Evolutionary conservation across 2,888 invertebrate species (phyloP), one percentile per base, ranked within the genome.

Genomic region (Sminthurinus aureus): DNA sequence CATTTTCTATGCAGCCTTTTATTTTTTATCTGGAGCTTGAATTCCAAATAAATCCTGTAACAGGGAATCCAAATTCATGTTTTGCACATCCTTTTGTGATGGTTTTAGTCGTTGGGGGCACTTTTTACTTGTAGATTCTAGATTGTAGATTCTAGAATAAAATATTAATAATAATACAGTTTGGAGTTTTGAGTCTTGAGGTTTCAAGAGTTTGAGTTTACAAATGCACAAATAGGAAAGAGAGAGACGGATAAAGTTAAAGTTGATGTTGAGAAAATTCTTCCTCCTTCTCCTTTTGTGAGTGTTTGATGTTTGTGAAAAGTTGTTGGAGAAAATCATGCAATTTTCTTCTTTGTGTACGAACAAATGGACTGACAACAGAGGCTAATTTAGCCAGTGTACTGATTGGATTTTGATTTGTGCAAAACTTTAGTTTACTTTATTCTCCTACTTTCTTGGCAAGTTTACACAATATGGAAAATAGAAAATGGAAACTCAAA

Each of bases 361-460:
- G 20, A 67, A 79, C 79, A 79, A 79, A 79, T 79, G 79, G 66
- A 50, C 67, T 79, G n/a, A 79, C 79, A 79, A 79, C 69, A 69
- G 79, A 69, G 38, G 79, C 79, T 79, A 79, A 79, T 79, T 79
- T 79, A 79, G 69, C 79, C 69, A 69, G 20, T 67, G 20, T 67
- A 79, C 79, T 79, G 79, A 79, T 79, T 79, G 79, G 79, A 79
- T 79, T 79, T 79, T 79, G 79, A 79, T 67, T 79, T 66, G 50
- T 69, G 50, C 69, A 50, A 79, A 79, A 79, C 67, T 79, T 69
- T 50, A 38, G 24, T 79, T 79, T 79, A 24, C 79, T 79, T 79
- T 58, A 26, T 67, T 79, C 9, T 9, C 38, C 78, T 22, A 66
- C 79, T 66, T 38, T 24, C 22, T 67, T 38, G 38, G 38, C 38